Percentiles rank a stretch among this genome's conserved stretches.
Conservation (phyloP, 2,113 vertebrate species). For the Rhombomys opimus region DNA sequence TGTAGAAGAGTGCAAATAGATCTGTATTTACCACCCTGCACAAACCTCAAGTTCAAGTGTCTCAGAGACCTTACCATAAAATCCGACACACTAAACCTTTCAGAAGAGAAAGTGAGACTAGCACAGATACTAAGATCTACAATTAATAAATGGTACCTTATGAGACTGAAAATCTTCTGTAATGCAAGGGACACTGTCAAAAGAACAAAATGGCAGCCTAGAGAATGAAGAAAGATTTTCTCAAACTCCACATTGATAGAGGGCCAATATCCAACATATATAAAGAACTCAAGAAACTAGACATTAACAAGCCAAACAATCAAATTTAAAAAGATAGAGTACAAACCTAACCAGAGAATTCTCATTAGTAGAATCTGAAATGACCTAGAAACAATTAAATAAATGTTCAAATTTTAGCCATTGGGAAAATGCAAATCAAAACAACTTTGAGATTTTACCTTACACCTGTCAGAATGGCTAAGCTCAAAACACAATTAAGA, state of each 20-base stretch:
- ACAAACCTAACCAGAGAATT: neutral
- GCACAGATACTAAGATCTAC: neutral
- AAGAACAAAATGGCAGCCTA: neutral
- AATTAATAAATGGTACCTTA: neutral
- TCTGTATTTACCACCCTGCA: neutral
- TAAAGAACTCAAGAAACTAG: neutral
- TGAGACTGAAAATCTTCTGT: neutral
- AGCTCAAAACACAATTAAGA: neutral
- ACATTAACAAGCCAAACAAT: neutral
- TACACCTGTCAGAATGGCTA: neutral
- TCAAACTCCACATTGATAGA: neutral
- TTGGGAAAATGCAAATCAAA: neutral
- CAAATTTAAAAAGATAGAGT: neutral
- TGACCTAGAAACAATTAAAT: neutral
- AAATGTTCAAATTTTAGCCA: neutral
- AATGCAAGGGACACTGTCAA: neutral
- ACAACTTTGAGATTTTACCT: neutral
- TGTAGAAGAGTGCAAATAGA: neutral
- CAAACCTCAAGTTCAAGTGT: neutral
- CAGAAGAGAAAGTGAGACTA: neutral
- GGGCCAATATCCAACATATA: neutral
- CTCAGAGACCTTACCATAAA: neutral
- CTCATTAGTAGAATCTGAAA: neutral
- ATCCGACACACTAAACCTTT: neutral
- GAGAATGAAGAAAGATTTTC: neutral